Evolutionary conservation across 2,888 invertebrate genomes (phyloP), one percentile per base, ranked within the genome.

Genomic region (Cheilosia soror): DNA sequence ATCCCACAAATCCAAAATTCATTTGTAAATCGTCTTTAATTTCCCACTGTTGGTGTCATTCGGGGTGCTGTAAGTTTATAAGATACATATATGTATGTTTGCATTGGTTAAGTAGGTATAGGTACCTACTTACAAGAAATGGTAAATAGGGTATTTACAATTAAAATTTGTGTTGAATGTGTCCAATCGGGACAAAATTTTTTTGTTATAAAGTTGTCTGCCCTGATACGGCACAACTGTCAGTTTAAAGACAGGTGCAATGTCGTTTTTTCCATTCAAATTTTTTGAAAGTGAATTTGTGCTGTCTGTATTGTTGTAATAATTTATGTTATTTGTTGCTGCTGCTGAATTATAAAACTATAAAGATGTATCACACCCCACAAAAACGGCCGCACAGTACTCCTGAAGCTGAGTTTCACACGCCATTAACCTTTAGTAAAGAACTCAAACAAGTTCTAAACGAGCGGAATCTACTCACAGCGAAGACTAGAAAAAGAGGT

Each of bases 381-480:
- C 87, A 80, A 31, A 90, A 89, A 62, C 89, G 89, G 37, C 69
- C 72, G 13, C 73, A 76, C n/a, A 85, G 62, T 5, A 87, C 82
- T 40, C 78, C 83, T 0, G 69, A 86, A 2, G 11, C 49, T 7
- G 77, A 83, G n/a, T 78, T 73, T 29, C 88, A 89, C 9, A 90
- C 94, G 0, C 93, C 93, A 75, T 88, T 94, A 7, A 93, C 93
- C 83, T 93, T 94, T 58, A 94, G 94, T 89, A 92, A 93, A 57
- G 95, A 95, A 90, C 90, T 95, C 37, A 93, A 94, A 68, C 93
- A 93, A 88, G 94, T 94, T 44, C 93, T 95, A 81, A 92, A 94
- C 88, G 94, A 95, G 89, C 93, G 94, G 71, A 95, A 95, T 90
- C 92, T 95, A 37, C 89, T 95, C 33, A 95, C 95, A 6, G 93